Evolutionary conservation across 2,888 invertebrate genomes (phyloP).

Genomic region (Chouioia cunea): DNA sequence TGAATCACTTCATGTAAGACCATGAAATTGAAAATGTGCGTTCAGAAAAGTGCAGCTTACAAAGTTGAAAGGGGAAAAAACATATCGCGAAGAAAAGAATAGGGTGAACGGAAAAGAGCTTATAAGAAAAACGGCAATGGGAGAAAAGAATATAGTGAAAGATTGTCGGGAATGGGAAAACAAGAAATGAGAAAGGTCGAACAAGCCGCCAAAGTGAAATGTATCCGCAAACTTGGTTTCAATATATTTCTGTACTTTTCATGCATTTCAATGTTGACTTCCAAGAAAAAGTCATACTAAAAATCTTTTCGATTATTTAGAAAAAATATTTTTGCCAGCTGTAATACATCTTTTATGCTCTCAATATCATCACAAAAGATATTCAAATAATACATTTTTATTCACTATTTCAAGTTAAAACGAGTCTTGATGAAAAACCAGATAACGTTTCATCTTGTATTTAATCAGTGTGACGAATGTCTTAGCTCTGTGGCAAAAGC

Average conservation of each 20-base stretch:
- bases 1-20: constrained; percentile 54
- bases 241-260: constrained; percentile 35
- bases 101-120: neutral
- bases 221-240: constrained; percentile 43
- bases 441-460: no score
- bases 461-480: neutral
- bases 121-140: constrained; percentile 1
- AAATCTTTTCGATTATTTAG: no score
- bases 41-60: constrained; percentile 24
- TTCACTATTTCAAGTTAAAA: no score
- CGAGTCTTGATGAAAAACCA: no score
- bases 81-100: constrained; percentile 2
- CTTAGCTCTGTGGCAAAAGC: constrained; percentile 5
- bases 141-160: constrained; percentile 11
- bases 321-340: no score
- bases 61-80: constrained; percentile 25
- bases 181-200: constrained; percentile 38
- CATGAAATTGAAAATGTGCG: constrained; percentile 47
- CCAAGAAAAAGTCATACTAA: no score
- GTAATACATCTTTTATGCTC: no score
- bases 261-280: constrained; percentile 33
- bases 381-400: no score
- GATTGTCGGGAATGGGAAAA: constrained; percentile 43
- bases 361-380: no score
- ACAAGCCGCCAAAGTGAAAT: constrained; percentile 26